phyloP scores from a whole-genome alignment of 2,113 vertebrate genomes.

The Malurus cyaneus region DNA sequence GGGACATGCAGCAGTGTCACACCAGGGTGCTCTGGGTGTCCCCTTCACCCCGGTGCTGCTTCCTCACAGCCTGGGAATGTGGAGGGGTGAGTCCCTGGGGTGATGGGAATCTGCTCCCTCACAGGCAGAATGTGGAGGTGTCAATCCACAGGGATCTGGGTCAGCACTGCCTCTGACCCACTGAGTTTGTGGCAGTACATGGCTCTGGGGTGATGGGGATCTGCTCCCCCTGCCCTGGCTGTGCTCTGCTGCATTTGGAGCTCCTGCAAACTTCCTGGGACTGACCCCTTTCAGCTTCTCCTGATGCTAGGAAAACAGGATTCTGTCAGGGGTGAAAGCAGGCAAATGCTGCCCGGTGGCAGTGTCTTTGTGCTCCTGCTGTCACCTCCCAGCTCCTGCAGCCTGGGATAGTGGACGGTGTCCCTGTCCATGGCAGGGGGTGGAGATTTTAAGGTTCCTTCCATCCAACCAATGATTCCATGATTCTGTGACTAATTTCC shows the following conservation, averaged over 20 bases:
- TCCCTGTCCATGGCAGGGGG: not conserved
- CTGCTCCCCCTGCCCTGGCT: not conserved
- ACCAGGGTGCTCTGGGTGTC: not conserved
- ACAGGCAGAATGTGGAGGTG: not conserved
- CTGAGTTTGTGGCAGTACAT: not conserved
- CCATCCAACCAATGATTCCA: not conserved
- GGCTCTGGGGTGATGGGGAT: not conserved
- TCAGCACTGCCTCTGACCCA: not conserved
- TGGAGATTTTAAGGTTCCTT: not conserved
- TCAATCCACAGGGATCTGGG: accelerated
- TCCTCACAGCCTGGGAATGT: not conserved
- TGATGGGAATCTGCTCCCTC: too few relatives aligned
- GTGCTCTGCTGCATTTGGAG: not conserved
- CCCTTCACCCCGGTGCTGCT: too few relatives aligned
- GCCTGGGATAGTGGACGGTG: not conserved
- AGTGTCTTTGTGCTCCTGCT: not conserved
- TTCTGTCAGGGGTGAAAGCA: not conserved
- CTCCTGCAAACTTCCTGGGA: not conserved
- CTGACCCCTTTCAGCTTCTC: too few relatives aligned
- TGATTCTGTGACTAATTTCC: not conserved
- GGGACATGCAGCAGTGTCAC: not conserved
- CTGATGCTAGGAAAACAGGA: not conserved
- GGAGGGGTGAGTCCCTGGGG: not conserved
- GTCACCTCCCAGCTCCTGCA: not conserved
- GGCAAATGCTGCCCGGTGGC: not conserved